Base-by-base conservation (phyloP, 30 jellyfish, hydroid and myxozoan species). In the Nemopilema nomurai region DNA sequence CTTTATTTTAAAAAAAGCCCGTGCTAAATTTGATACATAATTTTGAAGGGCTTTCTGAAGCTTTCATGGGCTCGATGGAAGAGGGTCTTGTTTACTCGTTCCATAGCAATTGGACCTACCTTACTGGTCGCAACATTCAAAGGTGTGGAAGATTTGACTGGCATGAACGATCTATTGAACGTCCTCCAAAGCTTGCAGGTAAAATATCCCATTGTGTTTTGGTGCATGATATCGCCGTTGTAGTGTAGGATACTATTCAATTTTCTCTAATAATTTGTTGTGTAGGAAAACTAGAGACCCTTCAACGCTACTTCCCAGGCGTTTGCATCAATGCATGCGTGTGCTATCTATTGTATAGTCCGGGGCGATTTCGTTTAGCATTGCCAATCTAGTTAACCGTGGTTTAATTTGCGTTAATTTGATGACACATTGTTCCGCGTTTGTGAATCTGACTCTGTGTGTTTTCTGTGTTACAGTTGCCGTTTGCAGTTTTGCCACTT, bases 31-130 rank as follows among this genome's bases (percentile, higher is more conserved):
- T 41, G 57, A 3, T 41, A 3, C 6, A 41, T 41, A 13, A 41
- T 76, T 26, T 76, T 49, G 20, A 18, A 93, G 98, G 98, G 98
- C 7, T 93, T 93, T 76, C 83, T 93, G 24, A 89, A 93, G 69
- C 86, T 93, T 23, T 72, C 92, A 24, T 93, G 98, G 98, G 82
- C 98, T 4, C 77, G 98, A 72, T 93, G 98, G 98, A 93, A 89
- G 96, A 90, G 98, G 30, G 98, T 93, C 8, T 52, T 93, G 67
- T 76, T 93, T 33, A 93, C 98, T 21, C 63, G 98, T 26, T 64
- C 91, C 30, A 85, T 93, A 16, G 98, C 98, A 6, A 88, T 93
- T 53, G 97, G 84, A 20, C 98, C 98, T 19, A 88, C 98, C 18
- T 86, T 93, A 18, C 52, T 95, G 25, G 83, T 93, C 1, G 96